Evolutionary conservation across 2,113 vertebrate genomes (phyloP).

Genomic region (Chitala chitala): DNA sequence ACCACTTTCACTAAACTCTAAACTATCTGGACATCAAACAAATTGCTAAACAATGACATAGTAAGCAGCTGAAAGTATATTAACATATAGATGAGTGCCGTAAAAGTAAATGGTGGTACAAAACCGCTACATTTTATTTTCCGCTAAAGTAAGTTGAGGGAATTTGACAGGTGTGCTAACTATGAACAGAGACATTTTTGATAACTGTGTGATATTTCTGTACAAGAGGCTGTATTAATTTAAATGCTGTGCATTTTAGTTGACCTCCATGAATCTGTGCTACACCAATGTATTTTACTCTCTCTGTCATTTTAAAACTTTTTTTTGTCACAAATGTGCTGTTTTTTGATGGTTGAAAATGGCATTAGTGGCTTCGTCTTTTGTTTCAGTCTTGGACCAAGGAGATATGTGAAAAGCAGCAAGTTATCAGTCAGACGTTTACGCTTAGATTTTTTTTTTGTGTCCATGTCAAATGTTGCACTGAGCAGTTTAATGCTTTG

Average conservation of each 20-base stretch:
- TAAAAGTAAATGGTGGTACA: too few relatives aligned
- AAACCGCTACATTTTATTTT: background rate
- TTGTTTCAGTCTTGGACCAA: conserved; percentile 18
- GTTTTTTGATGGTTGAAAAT: too few relatives aligned
- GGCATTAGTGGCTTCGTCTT: background rate
- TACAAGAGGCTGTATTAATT: background rate
- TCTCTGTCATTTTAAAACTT: too few relatives aligned
- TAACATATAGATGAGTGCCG: background rate
- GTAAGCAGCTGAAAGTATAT: background rate
- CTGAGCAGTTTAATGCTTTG: background rate
- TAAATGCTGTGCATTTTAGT: background rate
- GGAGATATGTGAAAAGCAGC: conserved; percentile 18
- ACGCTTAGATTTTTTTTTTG: conserved; percentile 15
- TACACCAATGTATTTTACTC: background rate
- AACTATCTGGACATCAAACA: background rate
- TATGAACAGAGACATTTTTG: too few relatives aligned
- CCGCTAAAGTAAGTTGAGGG: background rate
- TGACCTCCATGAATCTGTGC: background rate
- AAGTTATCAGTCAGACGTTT: conserved; percentile 6
- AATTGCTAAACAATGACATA: background rate
- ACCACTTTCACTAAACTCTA: background rate
- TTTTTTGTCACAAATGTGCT: too few relatives aligned
- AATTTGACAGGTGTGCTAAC: background rate
- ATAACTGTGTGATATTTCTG: too few relatives aligned
- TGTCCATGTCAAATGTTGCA: conserved; percentile 20